These are phyloP conservation scores for Lateolabrax maculatus DNA, from an alignment of 2,797 vertebrate genomes.

Conservation along the genomic window DNA sequence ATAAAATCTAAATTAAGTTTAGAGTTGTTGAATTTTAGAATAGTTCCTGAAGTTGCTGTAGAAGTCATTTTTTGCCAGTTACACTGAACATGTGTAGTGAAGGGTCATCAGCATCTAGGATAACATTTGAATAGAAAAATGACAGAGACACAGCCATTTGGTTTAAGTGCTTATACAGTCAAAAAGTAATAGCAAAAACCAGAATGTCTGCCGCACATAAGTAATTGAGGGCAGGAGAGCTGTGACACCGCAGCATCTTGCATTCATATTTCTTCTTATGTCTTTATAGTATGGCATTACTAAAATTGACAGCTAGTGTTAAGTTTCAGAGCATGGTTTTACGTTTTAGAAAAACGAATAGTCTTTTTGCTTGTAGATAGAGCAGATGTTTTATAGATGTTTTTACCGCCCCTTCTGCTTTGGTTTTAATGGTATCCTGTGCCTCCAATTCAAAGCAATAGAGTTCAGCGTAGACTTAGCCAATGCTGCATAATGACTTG, in stretches of 20 bases:
- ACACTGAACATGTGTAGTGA: neutral
- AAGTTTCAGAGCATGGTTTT: too few relatives aligned
- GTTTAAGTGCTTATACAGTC: neutral
- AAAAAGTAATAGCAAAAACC: neutral
- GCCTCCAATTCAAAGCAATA: conserved; percentile 19
- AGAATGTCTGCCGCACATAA: neutral
- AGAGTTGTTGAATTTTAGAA: conserved; percentile 4
- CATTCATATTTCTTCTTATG: neutral
- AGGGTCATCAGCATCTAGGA: neutral
- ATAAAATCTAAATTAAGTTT: conserved; percentile 40
- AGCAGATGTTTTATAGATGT: conserved; percentile 1
- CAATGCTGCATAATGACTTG: conserved; percentile 10
- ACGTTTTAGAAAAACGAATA: neutral
- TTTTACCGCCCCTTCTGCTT: neutral
- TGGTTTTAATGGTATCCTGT: conserved; percentile 22
- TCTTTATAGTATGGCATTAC: neutral
- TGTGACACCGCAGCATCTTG: neutral
- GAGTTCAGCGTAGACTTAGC: conserved; percentile 14
- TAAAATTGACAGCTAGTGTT: neutral
- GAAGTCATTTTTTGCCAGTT: neutral
- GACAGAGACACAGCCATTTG: neutral
- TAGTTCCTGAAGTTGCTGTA: neutral
- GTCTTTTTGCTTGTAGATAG: conserved; percentile 8
- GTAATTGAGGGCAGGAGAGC: neutral
- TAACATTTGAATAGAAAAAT: neutral